Percentiles rank a stretch among this genome's conserved stretches.
Evolutionary conservation across 1,140 invertebrate species (phyloP).

Genomic region (Gerris buenoi): DNA sequence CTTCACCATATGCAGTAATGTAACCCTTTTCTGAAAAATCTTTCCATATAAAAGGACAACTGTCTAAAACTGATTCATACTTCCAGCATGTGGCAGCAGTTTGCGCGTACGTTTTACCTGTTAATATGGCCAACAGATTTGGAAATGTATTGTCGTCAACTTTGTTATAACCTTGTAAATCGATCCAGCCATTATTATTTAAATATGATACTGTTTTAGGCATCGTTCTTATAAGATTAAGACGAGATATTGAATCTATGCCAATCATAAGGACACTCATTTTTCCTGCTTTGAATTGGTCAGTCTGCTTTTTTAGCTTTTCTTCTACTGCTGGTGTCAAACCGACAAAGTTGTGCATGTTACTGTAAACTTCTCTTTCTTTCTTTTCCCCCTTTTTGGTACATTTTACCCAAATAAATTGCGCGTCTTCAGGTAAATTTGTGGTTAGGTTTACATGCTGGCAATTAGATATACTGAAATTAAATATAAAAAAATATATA

Average conservation of each 20-base stretch:
- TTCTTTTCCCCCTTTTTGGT: conserved; percentile 22
- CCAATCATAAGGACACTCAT: conserved; percentile 49
- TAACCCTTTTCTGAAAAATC: conserved; percentile 52
- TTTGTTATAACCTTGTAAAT: conserved; percentile 46
- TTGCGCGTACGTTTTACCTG: conserved; percentile 39
- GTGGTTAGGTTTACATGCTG: conserved; percentile 29
- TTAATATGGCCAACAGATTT: conserved; percentile 61
- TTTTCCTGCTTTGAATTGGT: conserved; percentile 16
- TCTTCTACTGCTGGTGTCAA: conserved; percentile 13
- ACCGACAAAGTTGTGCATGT: conserved; percentile 28
- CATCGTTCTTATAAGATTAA: conserved; percentile 58
- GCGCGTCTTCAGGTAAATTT: conserved; percentile 26
- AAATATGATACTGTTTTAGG: conserved; percentile 52
- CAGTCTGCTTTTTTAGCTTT: conserved; percentile 13
- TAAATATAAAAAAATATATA: too few species aligned
- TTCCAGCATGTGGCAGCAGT: conserved; percentile 36
- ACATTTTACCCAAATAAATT: conserved; percentile 34
- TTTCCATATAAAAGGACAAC: conserved; percentile 68
- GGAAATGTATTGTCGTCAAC: conserved; percentile 67
- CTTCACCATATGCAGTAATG: conserved; percentile 64
- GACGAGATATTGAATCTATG: conserved; percentile 66
- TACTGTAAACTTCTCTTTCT: conserved; percentile 30
- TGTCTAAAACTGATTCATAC: conserved; percentile 33
- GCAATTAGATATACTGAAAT: conserved; percentile 32
- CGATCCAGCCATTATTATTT: conserved; percentile 38